Percentiles rank a stretch among this genome's conserved stretches.
phyloP scores from a whole-genome alignment of 1,140 invertebrate species.

The Drosophila elegans region DNA sequence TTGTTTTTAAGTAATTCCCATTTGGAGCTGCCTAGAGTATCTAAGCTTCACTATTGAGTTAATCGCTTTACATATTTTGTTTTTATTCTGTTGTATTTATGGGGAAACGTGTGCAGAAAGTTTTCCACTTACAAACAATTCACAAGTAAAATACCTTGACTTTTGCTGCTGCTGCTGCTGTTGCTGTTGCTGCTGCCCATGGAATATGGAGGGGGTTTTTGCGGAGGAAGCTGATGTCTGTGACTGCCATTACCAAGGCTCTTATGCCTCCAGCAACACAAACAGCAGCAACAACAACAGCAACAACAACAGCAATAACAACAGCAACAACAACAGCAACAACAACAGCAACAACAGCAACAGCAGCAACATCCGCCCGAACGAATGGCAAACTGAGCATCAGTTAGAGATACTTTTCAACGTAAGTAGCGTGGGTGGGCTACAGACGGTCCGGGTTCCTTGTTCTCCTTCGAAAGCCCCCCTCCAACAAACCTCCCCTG shows the following conservation, averaged over 20 bases:
- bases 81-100: slow-evolving; percentile 52
- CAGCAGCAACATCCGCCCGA: slow-evolving; percentile 36
- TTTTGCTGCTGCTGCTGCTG: slow-evolving; percentile 40
- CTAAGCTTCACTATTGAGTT: slow-evolving; percentile 15
- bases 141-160: slow-evolving; percentile 77
- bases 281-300: slow-evolving; percentile 40
- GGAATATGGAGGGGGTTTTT: slow-evolving; percentile 8
- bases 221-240: slow-evolving; percentile 44
- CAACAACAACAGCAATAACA: too few relatives aligned
- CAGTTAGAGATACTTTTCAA: slow-evolving; percentile 72
- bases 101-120: slow-evolving; percentile 66
- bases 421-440: slow-evolving; percentile 72
- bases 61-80: slow-evolving; percentile 27
- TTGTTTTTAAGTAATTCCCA: slow-evolving; percentile 7
- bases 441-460: slow-evolving; percentile 6
- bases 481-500: background rate
- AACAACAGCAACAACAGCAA: slow-evolving; percentile 23
- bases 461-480: background rate
- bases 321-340: slow-evolving; percentile 3
- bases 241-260: slow-evolving; percentile 58
- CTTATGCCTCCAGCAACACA: slow-evolving; percentile 38
- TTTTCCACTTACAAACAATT: slow-evolving; percentile 76
- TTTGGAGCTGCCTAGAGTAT: slow-evolving; percentile 23
- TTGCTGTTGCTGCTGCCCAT: slow-evolving; percentile 15
- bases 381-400: slow-evolving; percentile 71